Evolutionary conservation across 2,797 vertebrate species (phyloP).

Genomic region (Odontamblyopus rebecca): DNA sequence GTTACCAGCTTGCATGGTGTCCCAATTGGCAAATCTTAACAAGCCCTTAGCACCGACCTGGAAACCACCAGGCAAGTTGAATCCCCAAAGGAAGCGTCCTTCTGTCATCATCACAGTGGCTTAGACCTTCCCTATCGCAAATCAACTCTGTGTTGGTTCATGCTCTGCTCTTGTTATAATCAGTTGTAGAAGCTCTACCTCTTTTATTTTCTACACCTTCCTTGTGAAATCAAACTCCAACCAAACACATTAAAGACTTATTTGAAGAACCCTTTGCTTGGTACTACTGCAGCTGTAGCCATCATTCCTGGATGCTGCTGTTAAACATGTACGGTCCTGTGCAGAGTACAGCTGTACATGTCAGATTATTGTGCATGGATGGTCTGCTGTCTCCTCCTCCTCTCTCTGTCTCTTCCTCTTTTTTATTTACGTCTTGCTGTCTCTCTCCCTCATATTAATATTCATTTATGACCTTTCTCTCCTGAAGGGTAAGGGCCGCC

Average conservation of each 20-base stretch:
- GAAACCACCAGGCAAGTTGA: conserved; percentile 20
- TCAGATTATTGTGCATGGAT: conserved; percentile 29
- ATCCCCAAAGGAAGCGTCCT: conserved; percentile 40
- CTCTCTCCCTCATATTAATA: conserved; percentile 31
- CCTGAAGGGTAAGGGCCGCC: conserved; percentile 16
- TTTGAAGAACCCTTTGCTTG: not conserved
- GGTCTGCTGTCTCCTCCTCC: conserved; percentile 14
- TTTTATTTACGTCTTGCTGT: not conserved
- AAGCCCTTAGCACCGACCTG: conserved; percentile 21
- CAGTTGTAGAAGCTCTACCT: not conserved
- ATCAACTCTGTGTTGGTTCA: too few relatives aligned
- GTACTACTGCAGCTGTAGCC: not conserved
- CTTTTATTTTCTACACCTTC: not conserved
- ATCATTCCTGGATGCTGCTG: conserved; percentile 13
- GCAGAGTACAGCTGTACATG: conserved; percentile 34
- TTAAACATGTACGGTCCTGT: conserved; percentile 30
- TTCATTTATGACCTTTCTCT: conserved; percentile 48
- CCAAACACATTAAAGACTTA: too few relatives aligned
- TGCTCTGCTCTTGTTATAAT: not conserved
- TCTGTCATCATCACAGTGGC: conserved; percentile 33
- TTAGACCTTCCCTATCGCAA: conserved; percentile 7
- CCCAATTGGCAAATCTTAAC: conserved; percentile 32
- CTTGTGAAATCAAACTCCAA: not conserved
- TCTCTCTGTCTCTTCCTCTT: too few relatives aligned
- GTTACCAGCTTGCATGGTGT: conserved; percentile 11